Conservation (phyloP, 2,797 vertebrate species). For the Lacerta viridis region DNA sequence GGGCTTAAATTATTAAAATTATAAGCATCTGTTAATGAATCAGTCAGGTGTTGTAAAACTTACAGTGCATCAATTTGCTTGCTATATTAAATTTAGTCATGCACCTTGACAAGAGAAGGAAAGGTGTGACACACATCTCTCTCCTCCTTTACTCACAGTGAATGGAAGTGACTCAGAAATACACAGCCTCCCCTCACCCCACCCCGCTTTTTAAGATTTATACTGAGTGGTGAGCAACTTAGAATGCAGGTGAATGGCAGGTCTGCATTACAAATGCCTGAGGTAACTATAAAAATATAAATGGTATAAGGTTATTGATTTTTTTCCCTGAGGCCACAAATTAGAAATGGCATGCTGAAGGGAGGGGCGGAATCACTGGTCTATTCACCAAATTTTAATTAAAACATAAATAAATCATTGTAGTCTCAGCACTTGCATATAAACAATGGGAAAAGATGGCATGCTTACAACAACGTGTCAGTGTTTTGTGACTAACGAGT, state of each 20-base stretch:
- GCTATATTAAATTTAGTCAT: constrained; percentile 55
- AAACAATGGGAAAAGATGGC: constrained; percentile 84
- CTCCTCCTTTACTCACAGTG: constrained; percentile 48
- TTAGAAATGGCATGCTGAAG: constrained; percentile 79
- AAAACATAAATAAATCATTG: constrained; percentile 87
- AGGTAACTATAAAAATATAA: constrained; percentile 71
- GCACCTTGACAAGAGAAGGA: constrained; percentile 40
- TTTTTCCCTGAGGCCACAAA: constrained; percentile 75
- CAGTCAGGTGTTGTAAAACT: constrained; percentile 52
- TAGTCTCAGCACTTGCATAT: constrained; percentile 77
- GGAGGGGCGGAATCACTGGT: constrained; percentile 68
- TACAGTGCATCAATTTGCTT: constrained; percentile 55
- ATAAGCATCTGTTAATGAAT: constrained; percentile 1
- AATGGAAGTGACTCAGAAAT: constrained; percentile 65
- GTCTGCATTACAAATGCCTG: constrained; percentile 64
- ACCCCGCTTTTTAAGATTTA: constrained; percentile 65
- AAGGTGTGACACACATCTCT: constrained; percentile 43
- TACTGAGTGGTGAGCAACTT: constrained; percentile 45
- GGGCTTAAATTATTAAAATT: constrained; percentile 65
- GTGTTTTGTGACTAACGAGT: constrained; percentile 79
- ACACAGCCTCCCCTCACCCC: constrained; percentile 22
- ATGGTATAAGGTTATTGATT: constrained; percentile 72
- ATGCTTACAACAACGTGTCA: constrained; percentile 80
- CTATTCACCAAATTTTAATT: constrained; percentile 86
- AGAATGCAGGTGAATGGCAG: constrained; percentile 74